Conservation (phyloP, 2,113 vertebrate genomes). For the Apteryx mantelli region DNA sequence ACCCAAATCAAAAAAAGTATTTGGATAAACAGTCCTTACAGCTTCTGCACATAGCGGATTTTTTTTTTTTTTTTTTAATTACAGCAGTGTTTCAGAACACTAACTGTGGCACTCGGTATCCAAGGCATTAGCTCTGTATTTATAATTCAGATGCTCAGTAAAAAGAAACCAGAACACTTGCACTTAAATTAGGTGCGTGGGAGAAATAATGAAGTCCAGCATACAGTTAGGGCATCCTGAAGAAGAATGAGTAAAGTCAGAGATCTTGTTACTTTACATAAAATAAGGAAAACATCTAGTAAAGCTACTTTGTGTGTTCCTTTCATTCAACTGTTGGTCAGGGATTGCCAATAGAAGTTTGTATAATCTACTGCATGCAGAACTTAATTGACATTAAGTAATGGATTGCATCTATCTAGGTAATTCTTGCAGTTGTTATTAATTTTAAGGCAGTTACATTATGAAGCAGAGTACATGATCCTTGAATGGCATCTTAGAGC, state of each 20-base stretch:
- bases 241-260: constrained; percentile 22
- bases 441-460: constrained; percentile 65
- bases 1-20: constrained; percentile 10
- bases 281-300: constrained; percentile 31
- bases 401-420: constrained; percentile 65
- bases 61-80: background rate
- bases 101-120: constrained; percentile 55
- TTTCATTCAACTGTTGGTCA: constrained; percentile 64
- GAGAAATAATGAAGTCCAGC: constrained; percentile 50
- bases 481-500: background rate
- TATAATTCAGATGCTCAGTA: constrained; percentile 32
- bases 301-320: constrained; percentile 33
- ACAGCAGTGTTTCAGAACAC: constrained; percentile 42
- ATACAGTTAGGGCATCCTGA: constrained; percentile 51
- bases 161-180: constrained; percentile 27
- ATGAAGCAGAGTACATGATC: constrained; percentile 70
- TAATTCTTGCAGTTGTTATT: constrained; percentile 46
- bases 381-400: constrained; percentile 61
- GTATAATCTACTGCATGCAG: constrained; percentile 46
- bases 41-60: constrained; percentile 60
- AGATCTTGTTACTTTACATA: constrained; percentile 36
- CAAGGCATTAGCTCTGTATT: constrained; percentile 59
- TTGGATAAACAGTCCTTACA: constrained; percentile 73
- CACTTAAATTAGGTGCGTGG: constrained; percentile 33
- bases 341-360: constrained; percentile 56